Evolutionary conservation across 1,140 invertebrate genomes (phyloP).

Genomic region (Ridgeia piscesae): DNA sequence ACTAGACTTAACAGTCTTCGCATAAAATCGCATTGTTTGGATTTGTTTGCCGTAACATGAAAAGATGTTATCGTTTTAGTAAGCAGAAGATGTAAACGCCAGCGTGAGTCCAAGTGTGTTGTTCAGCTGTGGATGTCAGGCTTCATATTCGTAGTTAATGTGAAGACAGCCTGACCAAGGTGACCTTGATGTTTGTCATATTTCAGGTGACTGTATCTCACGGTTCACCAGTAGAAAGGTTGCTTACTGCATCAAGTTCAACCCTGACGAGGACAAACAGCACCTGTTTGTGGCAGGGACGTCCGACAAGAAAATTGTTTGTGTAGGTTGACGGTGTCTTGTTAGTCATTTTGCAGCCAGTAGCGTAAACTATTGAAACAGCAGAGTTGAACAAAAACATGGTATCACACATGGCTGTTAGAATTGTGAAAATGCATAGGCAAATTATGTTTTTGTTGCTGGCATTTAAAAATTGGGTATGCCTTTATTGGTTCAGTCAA

Average conservation of each 20-base stretch:
- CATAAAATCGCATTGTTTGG: too few relatives aligned
- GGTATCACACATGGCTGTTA: background rate
- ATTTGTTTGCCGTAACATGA: too few relatives aligned
- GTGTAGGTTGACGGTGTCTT: slow-evolving; percentile 68
- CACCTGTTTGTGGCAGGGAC: slow-evolving; percentile 97
- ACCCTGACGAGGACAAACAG: slow-evolving; percentile 96
- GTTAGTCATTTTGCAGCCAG: background rate
- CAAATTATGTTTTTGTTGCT: background rate
- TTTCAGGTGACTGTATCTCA: slow-evolving; percentile 77
- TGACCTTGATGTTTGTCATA: slow-evolving; percentile 17
- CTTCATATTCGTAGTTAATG: too few relatives aligned
- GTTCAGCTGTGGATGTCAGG: too few relatives aligned
- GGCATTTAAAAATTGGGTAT: background rate
- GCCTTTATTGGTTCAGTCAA: background rate
- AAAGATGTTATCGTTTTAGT: too few relatives aligned
- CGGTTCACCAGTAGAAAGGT: slow-evolving; percentile 89
- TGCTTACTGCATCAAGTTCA: slow-evolving; percentile 96
- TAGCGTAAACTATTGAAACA: too few relatives aligned
- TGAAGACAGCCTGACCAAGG: background rate
- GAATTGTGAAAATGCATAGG: background rate
- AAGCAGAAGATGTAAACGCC: too few relatives aligned
- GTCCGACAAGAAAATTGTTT: slow-evolving; percentile 98
- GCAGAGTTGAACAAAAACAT: background rate
- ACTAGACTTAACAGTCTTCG: too few relatives aligned
- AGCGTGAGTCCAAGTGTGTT: too few relatives aligned